Percentiles rank a stretch among this genome's conserved stretches.
Conservation (phyloP, 2,113 vertebrate genomes). For the Riparia riparia region DNA sequence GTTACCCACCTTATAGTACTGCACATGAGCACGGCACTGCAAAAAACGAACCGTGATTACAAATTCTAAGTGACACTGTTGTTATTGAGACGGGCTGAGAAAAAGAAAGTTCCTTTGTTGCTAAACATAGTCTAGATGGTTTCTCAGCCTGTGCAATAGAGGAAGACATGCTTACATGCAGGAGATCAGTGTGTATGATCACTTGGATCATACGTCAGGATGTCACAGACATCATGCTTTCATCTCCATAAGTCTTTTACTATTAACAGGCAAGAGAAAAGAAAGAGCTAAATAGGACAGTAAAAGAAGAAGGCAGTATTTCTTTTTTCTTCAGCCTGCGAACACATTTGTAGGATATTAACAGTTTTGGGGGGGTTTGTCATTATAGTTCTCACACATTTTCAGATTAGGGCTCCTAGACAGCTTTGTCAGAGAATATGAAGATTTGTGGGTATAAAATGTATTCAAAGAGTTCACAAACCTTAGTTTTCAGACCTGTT, state of each 20-base stretch:
- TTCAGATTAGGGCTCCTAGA: neutral
- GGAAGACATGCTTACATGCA: neutral
- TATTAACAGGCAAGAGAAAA: neutral
- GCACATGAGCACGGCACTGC: neutral
- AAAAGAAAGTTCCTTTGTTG: neutral
- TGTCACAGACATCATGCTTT: neutral
- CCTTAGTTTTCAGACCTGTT: neutral
- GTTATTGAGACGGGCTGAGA: neutral
- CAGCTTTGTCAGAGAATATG: neutral
- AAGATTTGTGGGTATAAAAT: neutral
- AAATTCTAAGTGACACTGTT: neutral
- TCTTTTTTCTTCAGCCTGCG: neutral
- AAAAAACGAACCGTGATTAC: neutral
- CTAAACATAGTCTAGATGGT: neutral
- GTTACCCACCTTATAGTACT: constrained; percentile 20
- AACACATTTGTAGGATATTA: neutral
- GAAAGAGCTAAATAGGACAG: neutral
- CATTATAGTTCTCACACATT: neutral
- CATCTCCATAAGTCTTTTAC: neutral
- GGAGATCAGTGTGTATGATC: neutral
- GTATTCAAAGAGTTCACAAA: neutral
- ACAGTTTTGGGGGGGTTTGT: neutral
- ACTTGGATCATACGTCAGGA: neutral
- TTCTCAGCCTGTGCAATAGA: neutral
- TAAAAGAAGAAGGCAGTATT: neutral